A percentile compares a stretch with the other conserved stretches of the same genome.
phyloP scores from a whole-genome alignment of 2,113 vertebrate genomes.

The Alouatta palliata region DNA sequence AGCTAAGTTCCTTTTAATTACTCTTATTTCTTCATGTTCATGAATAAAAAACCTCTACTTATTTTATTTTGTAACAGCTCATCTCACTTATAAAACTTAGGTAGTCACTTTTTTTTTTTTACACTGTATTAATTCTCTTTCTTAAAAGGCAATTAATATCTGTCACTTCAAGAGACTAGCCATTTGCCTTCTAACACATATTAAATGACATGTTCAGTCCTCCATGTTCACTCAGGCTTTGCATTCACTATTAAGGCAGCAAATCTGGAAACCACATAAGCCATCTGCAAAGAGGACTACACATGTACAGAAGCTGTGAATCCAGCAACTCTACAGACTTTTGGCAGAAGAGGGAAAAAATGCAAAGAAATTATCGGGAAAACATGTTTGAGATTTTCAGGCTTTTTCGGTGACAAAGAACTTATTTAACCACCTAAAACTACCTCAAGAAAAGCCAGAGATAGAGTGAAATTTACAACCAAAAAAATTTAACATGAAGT shows the following conservation, averaged over 20 bases:
- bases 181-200: not conserved
- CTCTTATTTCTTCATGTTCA: not conserved
- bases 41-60: not conserved
- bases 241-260: not conserved
- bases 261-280: not conserved
- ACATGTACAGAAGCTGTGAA: not conserved
- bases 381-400: not conserved
- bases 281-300: not conserved
- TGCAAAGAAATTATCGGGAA: not conserved
- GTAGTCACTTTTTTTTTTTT: not conserved
- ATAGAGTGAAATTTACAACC: constrained; percentile 4
- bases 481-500: not conserved
- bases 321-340: not conserved
- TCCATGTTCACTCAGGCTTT: not conserved
- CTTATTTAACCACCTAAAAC: not conserved
- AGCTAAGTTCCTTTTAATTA: not conserved
- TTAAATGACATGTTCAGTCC: not conserved
- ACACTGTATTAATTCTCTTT: not conserved
- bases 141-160: not conserved
- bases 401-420: constrained; percentile 30
- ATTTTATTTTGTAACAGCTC: not conserved
- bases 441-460: constrained; percentile 5
- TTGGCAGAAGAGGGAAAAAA: not conserved
- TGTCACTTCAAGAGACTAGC: not conserved
- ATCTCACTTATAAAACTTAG: not conserved